Percentiles rank a stretch among this genome's conserved stretches.
Conservation (phyloP, 1,140 invertebrate species). For the Drosophila persimilis region DNA sequence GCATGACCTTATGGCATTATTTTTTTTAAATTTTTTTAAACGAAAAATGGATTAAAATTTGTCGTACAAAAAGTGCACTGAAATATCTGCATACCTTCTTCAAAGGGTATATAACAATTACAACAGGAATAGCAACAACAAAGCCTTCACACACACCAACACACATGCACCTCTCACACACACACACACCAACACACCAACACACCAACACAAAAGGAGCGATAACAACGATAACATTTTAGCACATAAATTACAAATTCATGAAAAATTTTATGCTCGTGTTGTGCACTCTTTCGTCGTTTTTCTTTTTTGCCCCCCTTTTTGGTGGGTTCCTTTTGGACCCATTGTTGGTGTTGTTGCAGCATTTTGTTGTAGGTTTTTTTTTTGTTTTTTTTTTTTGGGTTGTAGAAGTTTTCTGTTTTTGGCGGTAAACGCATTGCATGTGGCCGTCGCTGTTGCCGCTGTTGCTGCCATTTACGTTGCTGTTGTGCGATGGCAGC, state of each 20-base stretch:
- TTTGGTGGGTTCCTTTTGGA: slow-evolving; percentile 25
- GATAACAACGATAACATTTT: slow-evolving; percentile 81
- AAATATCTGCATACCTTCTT: too few species aligned
- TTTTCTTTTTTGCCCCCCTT: slow-evolving; percentile 23
- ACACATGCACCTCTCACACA: background rate
- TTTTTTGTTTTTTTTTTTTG: slow-evolving; percentile 31
- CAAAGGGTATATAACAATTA: too few species aligned
- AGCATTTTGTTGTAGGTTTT: slow-evolving; percentile 68
- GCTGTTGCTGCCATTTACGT: slow-evolving; percentile 63
- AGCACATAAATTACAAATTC: slow-evolving; percentile 81
- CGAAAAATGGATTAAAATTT: too few species aligned
- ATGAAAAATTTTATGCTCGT: slow-evolving; percentile 78
- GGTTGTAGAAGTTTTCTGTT: slow-evolving; percentile 61
- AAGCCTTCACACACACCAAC: background rate
- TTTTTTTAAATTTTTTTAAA: too few species aligned
- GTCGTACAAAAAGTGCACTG: too few species aligned
- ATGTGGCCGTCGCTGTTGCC: slow-evolving; percentile 61
- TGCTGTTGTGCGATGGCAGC: slow-evolving; percentile 19
- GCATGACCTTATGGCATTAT: too few species aligned
- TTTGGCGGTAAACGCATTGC: slow-evolving; percentile 77
- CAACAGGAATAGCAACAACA: background rate
- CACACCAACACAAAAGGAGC: slow-evolving; percentile 61
- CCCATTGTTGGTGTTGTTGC: slow-evolving; percentile 31
- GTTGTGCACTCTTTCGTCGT: slow-evolving; percentile 59
- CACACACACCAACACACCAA: slow-evolving; percentile 9